Evolutionary conservation across 2,113 vertebrate genomes (phyloP).

Genomic region (Isichthys henryi): DNA sequence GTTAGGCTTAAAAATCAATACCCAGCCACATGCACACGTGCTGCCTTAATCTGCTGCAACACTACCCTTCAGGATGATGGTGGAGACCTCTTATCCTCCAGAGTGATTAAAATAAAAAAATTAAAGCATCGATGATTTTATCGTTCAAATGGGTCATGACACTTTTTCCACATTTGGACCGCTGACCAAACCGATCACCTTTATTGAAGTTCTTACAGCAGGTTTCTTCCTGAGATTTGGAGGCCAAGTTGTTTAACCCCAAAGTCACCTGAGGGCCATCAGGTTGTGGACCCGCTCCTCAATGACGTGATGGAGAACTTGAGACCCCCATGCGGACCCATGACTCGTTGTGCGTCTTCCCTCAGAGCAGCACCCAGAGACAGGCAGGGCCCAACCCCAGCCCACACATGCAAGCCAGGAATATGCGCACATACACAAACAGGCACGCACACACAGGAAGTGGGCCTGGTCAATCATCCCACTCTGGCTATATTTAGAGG

Average conservation of each 20-base stretch:
- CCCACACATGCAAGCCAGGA: background rate
- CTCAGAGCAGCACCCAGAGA: background rate
- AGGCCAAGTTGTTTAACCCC: background rate
- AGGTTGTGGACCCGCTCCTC: background rate
- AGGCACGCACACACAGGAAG: background rate
- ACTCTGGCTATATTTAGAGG: conserved; percentile 15
- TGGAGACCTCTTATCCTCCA: background rate
- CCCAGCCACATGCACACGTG: background rate
- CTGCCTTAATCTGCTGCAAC: background rate
- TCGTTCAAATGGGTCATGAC: background rate
- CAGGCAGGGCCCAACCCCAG: background rate
- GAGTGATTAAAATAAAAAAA: background rate
- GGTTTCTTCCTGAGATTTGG: background rate
- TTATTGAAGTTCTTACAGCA: background rate
- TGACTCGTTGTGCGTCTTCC: background rate
- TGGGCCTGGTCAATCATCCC: conserved; percentile 15
- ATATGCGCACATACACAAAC: background rate
- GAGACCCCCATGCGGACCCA: background rate
- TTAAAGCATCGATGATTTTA: background rate
- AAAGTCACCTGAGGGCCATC: background rate
- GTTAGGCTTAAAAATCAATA: conserved; percentile 4
- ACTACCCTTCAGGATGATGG: background rate
- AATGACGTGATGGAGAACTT: background rate
- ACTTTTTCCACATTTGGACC: background rate
- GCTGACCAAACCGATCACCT: background rate